Percentiles rank a stretch among this genome's conserved stretches.
Conservation (phyloP, 37 sponge, comb jelly and placozoan species). For the Agelas oroides region DNA sequence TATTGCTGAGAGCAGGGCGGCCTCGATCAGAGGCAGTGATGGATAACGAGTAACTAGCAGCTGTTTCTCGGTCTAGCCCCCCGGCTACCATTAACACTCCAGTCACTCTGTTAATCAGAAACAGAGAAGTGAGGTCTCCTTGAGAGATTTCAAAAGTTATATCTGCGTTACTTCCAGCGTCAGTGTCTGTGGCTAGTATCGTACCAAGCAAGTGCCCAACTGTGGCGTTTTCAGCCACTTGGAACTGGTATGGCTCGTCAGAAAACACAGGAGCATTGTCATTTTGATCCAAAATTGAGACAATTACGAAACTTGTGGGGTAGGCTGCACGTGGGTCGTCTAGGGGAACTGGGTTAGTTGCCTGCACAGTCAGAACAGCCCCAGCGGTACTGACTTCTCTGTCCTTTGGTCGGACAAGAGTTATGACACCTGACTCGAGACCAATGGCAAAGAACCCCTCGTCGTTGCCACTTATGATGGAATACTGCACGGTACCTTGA, state of each 20-base stretch:
- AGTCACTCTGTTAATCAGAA: constrained; percentile 28
- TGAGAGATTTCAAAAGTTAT: constrained; percentile 32
- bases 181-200: constrained; percentile 48
- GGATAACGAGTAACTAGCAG: constrained; percentile 6
- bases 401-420: constrained; percentile 42
- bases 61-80: constrained; percentile 45
- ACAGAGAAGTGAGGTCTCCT: constrained; percentile 23
- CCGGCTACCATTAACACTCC: constrained; percentile 42
- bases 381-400: constrained; percentile 42
- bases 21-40: constrained; percentile 71
- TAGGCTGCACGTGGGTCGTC: background rate
- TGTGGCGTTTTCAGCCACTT: constrained; percentile 38
- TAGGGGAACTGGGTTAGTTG: constrained; percentile 50
- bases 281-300: constrained; percentile 59
- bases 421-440: constrained; percentile 50
- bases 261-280: constrained; percentile 75
- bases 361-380: constrained; percentile 42
- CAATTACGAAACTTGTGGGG: constrained; percentile 24
- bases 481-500: constrained; percentile 63
- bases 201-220: constrained; percentile 23
- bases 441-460: constrained; percentile 53
- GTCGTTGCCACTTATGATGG: constrained; percentile 55
- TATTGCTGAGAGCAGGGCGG: constrained; percentile 20
- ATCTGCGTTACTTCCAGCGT: constrained; percentile 66
- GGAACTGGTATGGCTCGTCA: constrained; percentile 7